Base-by-base conservation (phyloP, 1,140 invertebrate genomes). In the Drosophila dunni region DNA sequence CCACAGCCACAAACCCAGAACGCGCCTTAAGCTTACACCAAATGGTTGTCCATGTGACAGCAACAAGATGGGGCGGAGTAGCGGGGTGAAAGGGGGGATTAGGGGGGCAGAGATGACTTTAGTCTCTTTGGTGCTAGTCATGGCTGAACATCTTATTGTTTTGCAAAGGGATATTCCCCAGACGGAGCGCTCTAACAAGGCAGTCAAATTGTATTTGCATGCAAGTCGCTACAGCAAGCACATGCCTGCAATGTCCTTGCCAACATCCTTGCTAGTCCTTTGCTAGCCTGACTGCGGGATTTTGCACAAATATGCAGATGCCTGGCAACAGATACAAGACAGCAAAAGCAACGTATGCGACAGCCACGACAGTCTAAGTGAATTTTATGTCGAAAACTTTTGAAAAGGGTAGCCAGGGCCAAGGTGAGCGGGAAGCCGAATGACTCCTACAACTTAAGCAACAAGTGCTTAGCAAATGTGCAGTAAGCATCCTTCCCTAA, bases 141-240 rank as follows among this genome's bases (percentile, higher is more conserved):
- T 44, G 66, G 72, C n/a, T 45, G 67, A 64, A 66, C 66, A 66
- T 88, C 83, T 89, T 89, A 88, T 88, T 88, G 83, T 88, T 74
- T 88, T 72, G 72, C 60, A 64, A 29, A 46, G 76, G 64, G 60
- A 71, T 78, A 79, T 72, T n/a, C 61, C 29, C 50, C 53, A 61
- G 68, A 64, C 60, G 61, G 58, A 50, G 58, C 76, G 50, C 57
- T 72, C 79, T 82, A 82, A 74, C 82, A 86, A 85, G 81, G 54
- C 83, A 88, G 83, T 75, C 83, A 88, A 88, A 88, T 88, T 89
- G 80, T 88, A 88, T 88, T 88, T 89, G 83, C 83, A 88, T 88
- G 84, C 83, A 83, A 88, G 83, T 71, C 75, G 79, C 65, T 42
- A 56, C 58, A 68, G 57, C 76, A 4, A 29, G 24, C 9, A 36